These are phyloP conservation scores for Argyrosomus regius DNA, from an alignment of 2,797 vertebrate species.

Conservation along the genomic window DNA sequence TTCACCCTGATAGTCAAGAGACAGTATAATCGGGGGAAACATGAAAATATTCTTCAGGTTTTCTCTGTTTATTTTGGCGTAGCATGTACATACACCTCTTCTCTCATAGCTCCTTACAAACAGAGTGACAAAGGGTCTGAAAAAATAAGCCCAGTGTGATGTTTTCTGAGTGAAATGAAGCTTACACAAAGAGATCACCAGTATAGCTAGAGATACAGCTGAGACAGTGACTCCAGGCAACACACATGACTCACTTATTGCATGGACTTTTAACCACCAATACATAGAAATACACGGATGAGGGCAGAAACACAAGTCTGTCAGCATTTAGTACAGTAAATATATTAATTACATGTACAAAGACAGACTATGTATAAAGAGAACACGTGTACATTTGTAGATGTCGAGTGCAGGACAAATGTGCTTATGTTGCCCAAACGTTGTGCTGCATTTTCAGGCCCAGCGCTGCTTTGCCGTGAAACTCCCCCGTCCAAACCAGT, in stretches of 20 bases:
- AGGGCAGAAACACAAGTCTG: neutral
- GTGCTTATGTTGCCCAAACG: slow-evolving; percentile 62
- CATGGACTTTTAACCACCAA: slow-evolving; percentile 25
- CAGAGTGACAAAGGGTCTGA: neutral
- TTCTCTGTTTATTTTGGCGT: neutral
- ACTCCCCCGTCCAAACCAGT: slow-evolving; percentile 87
- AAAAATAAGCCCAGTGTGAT: neutral
- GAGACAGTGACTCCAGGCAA: slow-evolving; percentile 11
- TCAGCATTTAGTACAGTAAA: neutral
- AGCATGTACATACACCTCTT: neutral
- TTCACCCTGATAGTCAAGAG: slow-evolving; percentile 14
- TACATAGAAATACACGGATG: neutral
- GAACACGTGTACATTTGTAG: neutral
- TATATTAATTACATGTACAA: neutral
- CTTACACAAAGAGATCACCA: slow-evolving; percentile 3
- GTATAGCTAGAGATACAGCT: neutral
- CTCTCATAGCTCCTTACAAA: neutral
- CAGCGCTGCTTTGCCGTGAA: slow-evolving; percentile 85
- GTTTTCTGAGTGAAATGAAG: slow-evolving; percentile 31
- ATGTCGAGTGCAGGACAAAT: neutral
- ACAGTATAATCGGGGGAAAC: neutral
- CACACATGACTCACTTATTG: slow-evolving; percentile 19
- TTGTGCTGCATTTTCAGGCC: slow-evolving; percentile 86
- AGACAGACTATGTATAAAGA: neutral
- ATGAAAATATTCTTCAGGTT: neutral